These are phyloP conservation scores for Progne subis DNA, from an alignment of 2,113 vertebrate species.

Conservation along the genomic window DNA sequence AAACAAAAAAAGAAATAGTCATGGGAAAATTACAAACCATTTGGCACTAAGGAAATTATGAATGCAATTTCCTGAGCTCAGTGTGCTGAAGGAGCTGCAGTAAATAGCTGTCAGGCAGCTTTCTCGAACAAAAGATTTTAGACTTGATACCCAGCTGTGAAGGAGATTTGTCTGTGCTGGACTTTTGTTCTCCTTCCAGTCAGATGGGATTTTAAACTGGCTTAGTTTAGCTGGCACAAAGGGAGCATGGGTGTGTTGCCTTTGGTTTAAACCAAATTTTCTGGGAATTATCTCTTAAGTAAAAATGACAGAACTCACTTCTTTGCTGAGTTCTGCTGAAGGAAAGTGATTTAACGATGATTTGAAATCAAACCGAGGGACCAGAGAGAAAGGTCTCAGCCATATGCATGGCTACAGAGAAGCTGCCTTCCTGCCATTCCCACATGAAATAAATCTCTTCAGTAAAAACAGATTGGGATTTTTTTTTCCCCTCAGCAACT, in stretches of 20 bases:
- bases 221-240: not conserved
- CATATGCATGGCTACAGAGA: not conserved
- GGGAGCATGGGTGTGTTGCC: not conserved
- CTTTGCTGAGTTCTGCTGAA: not conserved
- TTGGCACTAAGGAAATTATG: slow-evolving; percentile 56
- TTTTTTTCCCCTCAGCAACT: not conserved
- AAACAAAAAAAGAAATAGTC: not conserved
- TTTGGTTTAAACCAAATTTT: not conserved
- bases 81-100: slow-evolving; percentile 17
- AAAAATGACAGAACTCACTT: not conserved
- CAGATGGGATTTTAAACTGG: not conserved
- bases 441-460: not conserved
- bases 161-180: not conserved
- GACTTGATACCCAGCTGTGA: not conserved
- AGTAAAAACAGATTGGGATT: not conserved
- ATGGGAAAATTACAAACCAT: slow-evolving; percentile 9
- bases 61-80: slow-evolving; percentile 60
- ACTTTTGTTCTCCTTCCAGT: not conserved
- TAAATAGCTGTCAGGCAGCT: slow-evolving; percentile 7
- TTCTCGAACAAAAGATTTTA: not conserved
- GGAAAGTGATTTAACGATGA: not conserved
- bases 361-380: not conserved
- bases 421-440: not conserved
- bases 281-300: not conserved
- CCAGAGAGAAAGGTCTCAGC: not conserved